These are phyloP conservation scores for Andrena praecox DNA, from an alignment of 2,888 invertebrate species.

Conservation along the genomic window DNA sequence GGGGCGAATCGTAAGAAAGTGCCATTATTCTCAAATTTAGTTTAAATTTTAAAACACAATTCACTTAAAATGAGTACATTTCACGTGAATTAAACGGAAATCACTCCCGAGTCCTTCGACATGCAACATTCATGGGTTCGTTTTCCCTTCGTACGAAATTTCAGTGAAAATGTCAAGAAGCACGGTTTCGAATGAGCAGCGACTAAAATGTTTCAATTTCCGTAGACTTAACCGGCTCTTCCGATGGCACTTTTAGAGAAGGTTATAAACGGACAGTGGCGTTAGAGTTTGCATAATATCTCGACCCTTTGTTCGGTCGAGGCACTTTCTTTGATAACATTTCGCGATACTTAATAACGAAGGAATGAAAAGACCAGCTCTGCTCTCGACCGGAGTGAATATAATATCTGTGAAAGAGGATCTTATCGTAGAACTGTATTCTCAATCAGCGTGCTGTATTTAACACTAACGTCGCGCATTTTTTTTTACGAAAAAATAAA, in stretches of 20 bases:
- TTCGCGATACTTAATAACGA: conserved; percentile 31
- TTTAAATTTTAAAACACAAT: not conserved
- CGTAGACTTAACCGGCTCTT: conserved; percentile 3
- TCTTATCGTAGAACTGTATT: not conserved
- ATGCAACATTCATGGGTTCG: conserved; percentile 23
- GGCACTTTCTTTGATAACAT: conserved; percentile 44
- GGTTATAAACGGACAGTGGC: conserved; percentile 38
- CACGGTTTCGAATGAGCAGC: conserved; percentile 1
- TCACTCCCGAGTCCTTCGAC: conserved; percentile 7
- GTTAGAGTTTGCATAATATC: conserved; percentile 33
- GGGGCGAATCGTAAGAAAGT: too few species aligned
- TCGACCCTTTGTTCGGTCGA: conserved; percentile 11
- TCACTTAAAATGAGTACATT: not conserved
- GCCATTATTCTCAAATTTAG: too few species aligned
- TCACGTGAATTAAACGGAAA: conserved; percentile 11
- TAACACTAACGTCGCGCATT: not conserved
- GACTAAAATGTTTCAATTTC: conserved; percentile 35
- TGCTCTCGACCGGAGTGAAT: not conserved
- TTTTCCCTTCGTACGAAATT: conserved; percentile 14
- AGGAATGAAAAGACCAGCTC: conserved; percentile 18
- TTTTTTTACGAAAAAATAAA: not conserved
- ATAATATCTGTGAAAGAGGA: conserved; percentile 1
- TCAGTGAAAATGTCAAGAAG: conserved; percentile 8
- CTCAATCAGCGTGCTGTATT: conserved; percentile 9
- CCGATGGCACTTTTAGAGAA: conserved; percentile 5